Evolutionary conservation across 2,888 invertebrate genomes (phyloP).

Genomic region (Cistogaster globosa): DNA sequence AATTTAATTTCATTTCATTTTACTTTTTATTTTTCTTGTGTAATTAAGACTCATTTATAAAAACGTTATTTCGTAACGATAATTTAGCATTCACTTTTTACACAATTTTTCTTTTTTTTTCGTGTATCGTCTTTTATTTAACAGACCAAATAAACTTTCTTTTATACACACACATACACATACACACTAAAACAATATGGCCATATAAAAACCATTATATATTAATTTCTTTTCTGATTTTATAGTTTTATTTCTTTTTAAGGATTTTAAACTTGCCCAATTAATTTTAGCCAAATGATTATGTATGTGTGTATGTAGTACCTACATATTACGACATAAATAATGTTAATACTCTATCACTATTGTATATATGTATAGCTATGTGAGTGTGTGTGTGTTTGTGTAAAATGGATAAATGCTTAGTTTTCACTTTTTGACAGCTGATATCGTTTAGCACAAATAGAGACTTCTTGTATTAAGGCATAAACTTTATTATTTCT

Average conservation of each 20-base stretch:
- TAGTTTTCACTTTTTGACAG: no score
- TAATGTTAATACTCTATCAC: neutral
- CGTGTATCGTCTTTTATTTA: constrained; percentile 1
- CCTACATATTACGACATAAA: neutral
- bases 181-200: neutral
- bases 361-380: neutral
- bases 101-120: neutral
- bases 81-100: constrained; percentile 25
- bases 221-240: neutral
- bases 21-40: constrained; percentile 79
- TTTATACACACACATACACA: neutral
- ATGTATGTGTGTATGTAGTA: neutral
- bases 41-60: constrained; percentile 80
- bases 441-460: no score
- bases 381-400: neutral
- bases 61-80: constrained; percentile 9
- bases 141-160: neutral
- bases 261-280: neutral
- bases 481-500: neutral
- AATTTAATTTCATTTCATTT: constrained; percentile 63
- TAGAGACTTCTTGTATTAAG: no score
- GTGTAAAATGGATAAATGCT: no score
- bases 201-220: neutral
- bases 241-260: neutral
- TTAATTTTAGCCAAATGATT: neutral